Evolutionary conservation across 2,888 invertebrate species (phyloP), one percentile per base, ranked within the genome.

Genomic region (Plemyria rubiginata): DNA sequence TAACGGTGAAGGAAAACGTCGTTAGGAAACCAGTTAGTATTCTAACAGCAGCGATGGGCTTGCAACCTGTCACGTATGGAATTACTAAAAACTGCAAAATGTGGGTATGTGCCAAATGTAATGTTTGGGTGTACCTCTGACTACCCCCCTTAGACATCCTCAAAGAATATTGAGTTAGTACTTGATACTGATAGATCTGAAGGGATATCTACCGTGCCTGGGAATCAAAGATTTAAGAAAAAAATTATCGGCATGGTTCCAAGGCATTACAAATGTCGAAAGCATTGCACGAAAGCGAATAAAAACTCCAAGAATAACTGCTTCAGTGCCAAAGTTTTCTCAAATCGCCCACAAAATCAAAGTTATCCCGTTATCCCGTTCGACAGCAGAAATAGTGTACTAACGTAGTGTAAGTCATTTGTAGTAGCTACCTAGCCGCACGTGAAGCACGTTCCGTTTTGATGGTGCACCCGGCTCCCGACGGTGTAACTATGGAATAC

Each of bases 391-490:
- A 59, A 58, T 57, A 62, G 57, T 65, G 54, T 54, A 54, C 45
- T 54, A 58, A 62, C 58, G 62, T 46, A 46, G 51, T 59, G 63
- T 60, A 59, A 63, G 59, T 63, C 63, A 63, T 52, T 54, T 58
- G 51, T 41, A 54, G 53, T 49, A 49, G 36, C 29, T 46, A 45
- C 43, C 15, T 2, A 48, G 56, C 40, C 28, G 57, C 38, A 43
- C 54, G 62, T 49, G 41, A 56, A 43, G 66, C 81, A 81, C 82
- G 82, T 82, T 68, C 73, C 48, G 60, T 54, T 75, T 82, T 82
- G 74, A 82, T 81, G 74, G 76, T 73, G 71, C 71, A 70, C 60
- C 66, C 60, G 60, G 52, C 29, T 68, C 74, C 72, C 74, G 59
- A 60, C 53, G 52, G 67, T 50, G 60, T 65, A 32, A 57, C 53